Evolutionary conservation across 2,113 vertebrate species (phyloP), one percentile per base, ranked within the genome.

Genomic region (Tympanuchus pallidicinctus): DNA sequence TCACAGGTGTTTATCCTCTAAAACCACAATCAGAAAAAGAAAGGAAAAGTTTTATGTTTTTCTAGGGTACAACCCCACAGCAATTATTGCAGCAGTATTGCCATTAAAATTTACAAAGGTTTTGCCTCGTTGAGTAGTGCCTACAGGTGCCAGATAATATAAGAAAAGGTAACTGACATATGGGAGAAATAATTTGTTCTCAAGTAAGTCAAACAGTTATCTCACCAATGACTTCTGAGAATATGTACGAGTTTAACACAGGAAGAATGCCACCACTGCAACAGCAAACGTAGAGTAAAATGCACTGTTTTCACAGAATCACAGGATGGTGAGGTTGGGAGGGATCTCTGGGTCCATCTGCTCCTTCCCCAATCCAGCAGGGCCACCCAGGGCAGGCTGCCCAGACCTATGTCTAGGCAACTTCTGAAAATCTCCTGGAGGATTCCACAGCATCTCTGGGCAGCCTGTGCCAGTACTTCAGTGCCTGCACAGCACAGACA

Each of bases 81-180:
- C 83, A 88, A 93, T 90, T 90, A 79, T 50, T 74, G 63, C 43
- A 56, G 57, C 42, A 72, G 40, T 92, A 52, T 56, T 94, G 86
- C 84, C 70, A 79, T 87, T 92, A 92, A 95, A 92, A 79, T 86
- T 83, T 66, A 36, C 32, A 74, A 32, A 81, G 73, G 32, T 66
- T 96, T 87, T 92, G 74, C 86, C 78, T 94, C 48, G 50, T 65
- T 89, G 40, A 73, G 48, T 70, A 82, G 82, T 27, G 70, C 69
- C 70, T 89, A 79, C 6, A 57, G 86, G 48, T 87, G 48, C 22
- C 52, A 88, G 40, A 78, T 48, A 88, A 34, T 73, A 14, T n/a
- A 86, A 63, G 79, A 65, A 82, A 86, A 87, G 34, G n/a, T 90
- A 67, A 90, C 74, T 24, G 2, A 2, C n/a, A n/a, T 45, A 52